phyloP scores from a whole-genome alignment of 2,113 vertebrate species.

The Probosciger aterrimus region DNA sequence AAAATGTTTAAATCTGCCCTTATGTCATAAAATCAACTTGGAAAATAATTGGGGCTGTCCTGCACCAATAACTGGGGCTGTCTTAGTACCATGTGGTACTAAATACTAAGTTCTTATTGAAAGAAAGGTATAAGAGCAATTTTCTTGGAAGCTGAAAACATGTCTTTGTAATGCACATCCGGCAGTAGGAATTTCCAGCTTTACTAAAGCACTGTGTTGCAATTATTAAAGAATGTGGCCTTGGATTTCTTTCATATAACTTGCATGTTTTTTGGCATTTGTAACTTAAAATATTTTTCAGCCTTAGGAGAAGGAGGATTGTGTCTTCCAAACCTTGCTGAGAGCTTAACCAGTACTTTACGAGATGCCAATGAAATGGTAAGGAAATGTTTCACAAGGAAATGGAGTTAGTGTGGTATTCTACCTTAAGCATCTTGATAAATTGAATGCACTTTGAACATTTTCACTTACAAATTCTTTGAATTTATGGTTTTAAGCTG shows the following conservation, averaged over 20 bases:
- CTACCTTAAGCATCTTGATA: not conserved
- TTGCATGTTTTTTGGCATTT: not conserved
- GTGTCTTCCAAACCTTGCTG: conserved; percentile 64
- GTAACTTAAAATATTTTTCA: conserved; percentile 53
- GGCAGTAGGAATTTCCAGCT: not conserved
- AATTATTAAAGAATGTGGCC: not conserved
- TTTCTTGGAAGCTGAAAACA: not conserved
- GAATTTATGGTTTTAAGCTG: not conserved
- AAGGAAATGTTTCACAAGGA: conserved; percentile 46
- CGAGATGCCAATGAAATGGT: conserved; percentile 89
- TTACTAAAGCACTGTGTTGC: not conserved
- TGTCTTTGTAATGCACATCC: not conserved
- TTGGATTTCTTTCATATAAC: not conserved
- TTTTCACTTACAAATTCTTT: not conserved
- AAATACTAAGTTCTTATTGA: not conserved
- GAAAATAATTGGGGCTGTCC: not conserved
- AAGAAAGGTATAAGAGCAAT: not conserved
- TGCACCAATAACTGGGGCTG: not conserved
- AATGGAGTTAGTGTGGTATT: not conserved
- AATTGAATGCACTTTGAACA: not conserved
- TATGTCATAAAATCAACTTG: not conserved
- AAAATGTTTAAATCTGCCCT: not conserved
- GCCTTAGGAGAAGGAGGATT: conserved; percentile 70
- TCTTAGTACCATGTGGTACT: not conserved
- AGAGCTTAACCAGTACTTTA: conserved; percentile 85